A percentile compares a stretch with the other conserved stretches of the same genome.
These are phyloP conservation scores for Myotis davidii DNA, from an alignment of 2,113 vertebrate species.

Conservation along the genomic window DNA sequence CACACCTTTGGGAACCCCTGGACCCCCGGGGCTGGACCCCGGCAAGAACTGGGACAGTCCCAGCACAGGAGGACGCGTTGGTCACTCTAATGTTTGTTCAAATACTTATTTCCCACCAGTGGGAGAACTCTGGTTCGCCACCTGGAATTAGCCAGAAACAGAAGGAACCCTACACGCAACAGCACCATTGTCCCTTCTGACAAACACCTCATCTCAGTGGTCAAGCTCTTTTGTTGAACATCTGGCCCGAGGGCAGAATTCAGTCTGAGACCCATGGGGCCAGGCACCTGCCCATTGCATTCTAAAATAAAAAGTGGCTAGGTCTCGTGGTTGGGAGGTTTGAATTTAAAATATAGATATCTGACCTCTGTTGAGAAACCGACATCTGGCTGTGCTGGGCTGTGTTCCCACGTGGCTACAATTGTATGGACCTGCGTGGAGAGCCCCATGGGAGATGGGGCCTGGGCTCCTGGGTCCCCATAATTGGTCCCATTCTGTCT, in stretches of 20 bases:
- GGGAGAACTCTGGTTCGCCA: not conserved
- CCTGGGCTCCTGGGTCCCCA: not conserved
- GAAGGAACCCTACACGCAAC: not conserved
- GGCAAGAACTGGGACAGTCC: too few species aligned
- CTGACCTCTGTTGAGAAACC: not conserved
- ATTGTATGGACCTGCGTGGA: not conserved
- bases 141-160: not conserved
- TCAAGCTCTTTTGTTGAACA: not conserved
- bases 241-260: not conserved
- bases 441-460: not conserved
- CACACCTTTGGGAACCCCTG: too few species aligned
- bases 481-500: rapidly evolving
- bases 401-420: rapidly evolving
- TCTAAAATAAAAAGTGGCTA: not conserved
- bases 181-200: not conserved
- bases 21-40: too few species aligned
- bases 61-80: not conserved
- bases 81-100: not conserved
- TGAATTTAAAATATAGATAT: not conserved
- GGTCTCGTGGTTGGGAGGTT: not conserved
- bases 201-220: not conserved
- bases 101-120: not conserved
- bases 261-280: not conserved
- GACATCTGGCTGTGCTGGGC: not conserved
- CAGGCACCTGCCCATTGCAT: not conserved